These are phyloP conservation scores for Pristionchus exspectatus DNA, from an alignment of 2,888 invertebrate species.

Conservation along the genomic window DNA sequence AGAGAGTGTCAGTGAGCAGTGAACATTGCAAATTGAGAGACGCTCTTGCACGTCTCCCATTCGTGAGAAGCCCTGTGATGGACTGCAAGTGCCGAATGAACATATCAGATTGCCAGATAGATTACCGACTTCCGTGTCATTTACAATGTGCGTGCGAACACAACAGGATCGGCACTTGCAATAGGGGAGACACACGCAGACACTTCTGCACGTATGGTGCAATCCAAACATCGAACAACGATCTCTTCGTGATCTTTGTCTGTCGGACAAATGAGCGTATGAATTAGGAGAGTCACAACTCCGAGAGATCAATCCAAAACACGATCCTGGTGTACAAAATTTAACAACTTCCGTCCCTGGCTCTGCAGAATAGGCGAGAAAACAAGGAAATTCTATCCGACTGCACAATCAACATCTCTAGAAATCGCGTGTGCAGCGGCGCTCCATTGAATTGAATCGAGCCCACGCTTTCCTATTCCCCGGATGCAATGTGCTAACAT, in stretches of 20 bases:
- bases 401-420: background rate
- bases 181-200: background rate
- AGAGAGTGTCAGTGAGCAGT: background rate
- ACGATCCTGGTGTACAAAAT: background rate
- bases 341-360: background rate
- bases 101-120: conserved; percentile 15
- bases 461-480: background rate
- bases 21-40: conserved; percentile 31
- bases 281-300: background rate
- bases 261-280: background rate
- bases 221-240: background rate
- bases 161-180: background rate
- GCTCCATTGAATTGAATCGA: background rate
- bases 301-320: background rate
- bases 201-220: background rate
- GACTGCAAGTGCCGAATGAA: background rate
- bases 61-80: background rate
- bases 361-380: background rate
- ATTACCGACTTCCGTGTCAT: background rate
- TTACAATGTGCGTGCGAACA: background rate
- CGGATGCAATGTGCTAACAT: background rate
- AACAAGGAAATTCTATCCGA: background rate
- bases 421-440: background rate
- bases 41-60: background rate
- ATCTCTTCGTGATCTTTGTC: background rate